A percentile compares a stretch with the other conserved stretches of the same genome.
Conservation (phyloP, 2,113 vertebrate genomes). For the Daubentonia madagascariensis region DNA sequence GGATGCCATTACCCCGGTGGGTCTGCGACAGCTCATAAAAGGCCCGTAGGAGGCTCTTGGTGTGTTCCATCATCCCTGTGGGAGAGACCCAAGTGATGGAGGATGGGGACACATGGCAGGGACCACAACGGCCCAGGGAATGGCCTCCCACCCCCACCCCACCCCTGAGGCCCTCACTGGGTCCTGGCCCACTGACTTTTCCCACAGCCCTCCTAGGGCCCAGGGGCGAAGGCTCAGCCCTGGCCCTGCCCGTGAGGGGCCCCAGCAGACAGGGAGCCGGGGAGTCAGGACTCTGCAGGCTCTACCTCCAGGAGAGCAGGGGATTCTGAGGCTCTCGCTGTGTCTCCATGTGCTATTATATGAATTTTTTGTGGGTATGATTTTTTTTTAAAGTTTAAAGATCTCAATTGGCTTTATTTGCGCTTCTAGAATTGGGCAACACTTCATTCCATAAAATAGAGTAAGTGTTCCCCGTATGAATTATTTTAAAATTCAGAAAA, state of each 20-base stretch:
- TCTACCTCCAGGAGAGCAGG: no score
- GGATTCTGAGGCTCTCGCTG: not conserved
- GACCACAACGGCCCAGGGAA: not conserved
- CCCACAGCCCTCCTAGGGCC: not conserved
- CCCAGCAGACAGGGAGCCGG: not conserved
- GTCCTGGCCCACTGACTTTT: not conserved
- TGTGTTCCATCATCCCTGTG: constrained; percentile 96
- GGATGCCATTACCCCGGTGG: constrained; percentile 90
- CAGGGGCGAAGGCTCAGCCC: not conserved
- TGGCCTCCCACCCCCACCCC: fast-evolving
- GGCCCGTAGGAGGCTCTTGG: constrained; percentile 94
- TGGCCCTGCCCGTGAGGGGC: fast-evolving
- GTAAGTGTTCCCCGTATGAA: no score
- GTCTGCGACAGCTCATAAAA: constrained; percentile 99
- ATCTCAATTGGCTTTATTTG: no score
- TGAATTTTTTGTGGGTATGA: not conserved
- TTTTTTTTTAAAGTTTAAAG: not conserved
- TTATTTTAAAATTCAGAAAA: not conserved
- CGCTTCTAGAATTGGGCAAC: no score
- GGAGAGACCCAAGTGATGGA: not conserved
- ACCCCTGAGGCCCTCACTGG: not conserved
- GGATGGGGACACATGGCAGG: not conserved
- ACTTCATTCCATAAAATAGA: no score
- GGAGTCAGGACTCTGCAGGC: not conserved
- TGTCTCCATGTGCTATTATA: fast-evolving